Evolutionary conservation across 2,113 vertebrate genomes (phyloP).

Genomic region (Microcebus murinus): DNA sequence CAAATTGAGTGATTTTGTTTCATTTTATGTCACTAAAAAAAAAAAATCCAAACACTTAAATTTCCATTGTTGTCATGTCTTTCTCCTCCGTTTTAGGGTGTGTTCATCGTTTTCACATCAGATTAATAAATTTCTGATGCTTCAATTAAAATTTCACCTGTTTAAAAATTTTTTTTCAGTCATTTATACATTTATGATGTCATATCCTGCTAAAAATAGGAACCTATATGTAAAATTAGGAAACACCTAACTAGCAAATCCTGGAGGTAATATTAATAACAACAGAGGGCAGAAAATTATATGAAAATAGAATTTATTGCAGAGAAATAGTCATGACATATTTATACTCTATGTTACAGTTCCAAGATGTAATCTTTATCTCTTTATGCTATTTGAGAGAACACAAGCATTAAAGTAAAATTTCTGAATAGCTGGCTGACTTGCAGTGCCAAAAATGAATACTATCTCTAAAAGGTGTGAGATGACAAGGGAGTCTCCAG

Average conservation of each 20-base stretch:
- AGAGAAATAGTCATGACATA: not conserved
- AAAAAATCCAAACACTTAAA: not conserved
- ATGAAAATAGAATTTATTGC: not conserved
- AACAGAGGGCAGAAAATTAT: conserved; percentile 35
- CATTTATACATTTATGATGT: too few species aligned
- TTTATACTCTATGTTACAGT: not conserved
- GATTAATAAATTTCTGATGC: conserved; percentile 18
- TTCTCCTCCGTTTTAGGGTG: conserved; percentile 8
- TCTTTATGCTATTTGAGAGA: conserved; percentile 18
- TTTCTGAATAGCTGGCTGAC: conserved; percentile 14
- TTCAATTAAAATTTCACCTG: not conserved
- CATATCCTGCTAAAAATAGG: not conserved
- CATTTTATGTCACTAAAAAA: not conserved
- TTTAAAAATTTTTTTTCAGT: too few species aligned
- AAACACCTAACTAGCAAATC: not conserved
- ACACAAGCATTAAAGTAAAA: not conserved
- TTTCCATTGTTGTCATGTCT: not conserved
- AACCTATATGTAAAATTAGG: conserved; percentile 7
- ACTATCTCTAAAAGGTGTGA: not conserved
- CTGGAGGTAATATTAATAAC: not conserved
- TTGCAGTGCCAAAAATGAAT: not conserved
- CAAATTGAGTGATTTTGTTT: conserved; percentile 5
- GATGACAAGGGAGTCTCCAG: not conserved
- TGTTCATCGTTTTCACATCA: conserved; percentile 48
- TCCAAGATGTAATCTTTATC: not conserved